phyloP scores from a whole-genome alignment of 1,140 invertebrate species.

The Drosophila fuyamai region DNA sequence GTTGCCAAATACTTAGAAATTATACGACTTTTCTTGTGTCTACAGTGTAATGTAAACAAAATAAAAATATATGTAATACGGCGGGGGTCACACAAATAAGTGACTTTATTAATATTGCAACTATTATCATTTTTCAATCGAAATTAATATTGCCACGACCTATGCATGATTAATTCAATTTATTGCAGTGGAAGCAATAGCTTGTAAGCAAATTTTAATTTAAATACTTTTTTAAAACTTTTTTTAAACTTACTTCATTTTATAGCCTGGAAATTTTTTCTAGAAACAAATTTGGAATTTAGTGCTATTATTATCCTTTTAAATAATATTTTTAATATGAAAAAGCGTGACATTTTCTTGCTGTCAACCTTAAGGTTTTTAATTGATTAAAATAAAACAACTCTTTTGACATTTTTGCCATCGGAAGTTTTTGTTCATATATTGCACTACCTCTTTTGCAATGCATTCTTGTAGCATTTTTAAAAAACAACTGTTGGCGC shows the following conservation, averaged over 20 bases:
- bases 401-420: too few species aligned
- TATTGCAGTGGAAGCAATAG: neutral
- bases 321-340: too few species aligned
- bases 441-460: neutral
- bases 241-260: too few species aligned
- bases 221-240: too few species aligned
- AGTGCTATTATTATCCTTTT: too few species aligned
- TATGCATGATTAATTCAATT: neutral
- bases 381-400: too few species aligned
- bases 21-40: conserved; percentile 2
- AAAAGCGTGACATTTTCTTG: too few species aligned
- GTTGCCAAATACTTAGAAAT: conserved; percentile 21
- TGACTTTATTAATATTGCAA: neutral
- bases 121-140: neutral
- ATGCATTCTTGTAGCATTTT: conserved; percentile 7
- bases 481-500: conserved; percentile 48
- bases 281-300: too few species aligned
- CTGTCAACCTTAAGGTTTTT: too few species aligned
- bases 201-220: too few species aligned
- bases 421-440: too few species aligned
- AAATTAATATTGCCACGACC: neutral
- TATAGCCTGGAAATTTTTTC: too few species aligned
- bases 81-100: neutral
- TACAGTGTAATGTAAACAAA: conserved; percentile 15
- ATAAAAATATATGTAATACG: conserved; percentile 14